Base-by-base conservation (phyloP, 2,888 invertebrate genomes). In the Agonopterix arenella region DNA sequence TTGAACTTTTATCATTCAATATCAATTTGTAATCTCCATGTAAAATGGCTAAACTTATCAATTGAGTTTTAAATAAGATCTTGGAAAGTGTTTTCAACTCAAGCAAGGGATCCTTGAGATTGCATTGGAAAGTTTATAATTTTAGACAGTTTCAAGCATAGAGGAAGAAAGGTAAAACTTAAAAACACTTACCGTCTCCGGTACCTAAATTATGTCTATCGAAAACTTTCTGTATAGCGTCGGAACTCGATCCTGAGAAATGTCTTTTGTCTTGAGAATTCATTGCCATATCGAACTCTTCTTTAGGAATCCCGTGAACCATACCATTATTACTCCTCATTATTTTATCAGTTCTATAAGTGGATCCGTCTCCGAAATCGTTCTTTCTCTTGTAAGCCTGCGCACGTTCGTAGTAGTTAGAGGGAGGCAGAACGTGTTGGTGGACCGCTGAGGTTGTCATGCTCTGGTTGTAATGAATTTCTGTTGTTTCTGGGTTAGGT, bases 311-410 rank as follows among this genome's bases (percentile, higher is more conserved):
- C 13, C 74, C 73, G 48, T 83, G 86, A 2, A 80, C 72, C 80
- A 80, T 80, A 40, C 66, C 69, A 53, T 84, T 86, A 46, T 72
- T 73, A 1, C 80, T 73, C 48, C 89, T 70, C 84, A 88, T 84
- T 42, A 88, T 80, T 68, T 88, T 89, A 47, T 88, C 85, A 1
- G 76, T 75, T 56, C 84, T 79, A 49, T 83, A 88, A 2, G 75
- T 61, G 0, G 84, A 73, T 0, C 77, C 73, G 53, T 86, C 85
- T 1, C 78, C 78, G 50, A 84, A 89, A 38, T 88, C 84, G 55
- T 80, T 82, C 55, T 88, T 89, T 50, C 88, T 68, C 56, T 89
- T 89, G 58, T 80, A 85, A 1, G 68, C 58, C 4, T 78, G 84
- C 4, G 68, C 55, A 13, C 86, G 70, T 13, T 89, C 86, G 59